These are phyloP conservation scores for Puma concolor DNA, from an alignment of 2,113 vertebrate genomes.

Conservation along the genomic window DNA sequence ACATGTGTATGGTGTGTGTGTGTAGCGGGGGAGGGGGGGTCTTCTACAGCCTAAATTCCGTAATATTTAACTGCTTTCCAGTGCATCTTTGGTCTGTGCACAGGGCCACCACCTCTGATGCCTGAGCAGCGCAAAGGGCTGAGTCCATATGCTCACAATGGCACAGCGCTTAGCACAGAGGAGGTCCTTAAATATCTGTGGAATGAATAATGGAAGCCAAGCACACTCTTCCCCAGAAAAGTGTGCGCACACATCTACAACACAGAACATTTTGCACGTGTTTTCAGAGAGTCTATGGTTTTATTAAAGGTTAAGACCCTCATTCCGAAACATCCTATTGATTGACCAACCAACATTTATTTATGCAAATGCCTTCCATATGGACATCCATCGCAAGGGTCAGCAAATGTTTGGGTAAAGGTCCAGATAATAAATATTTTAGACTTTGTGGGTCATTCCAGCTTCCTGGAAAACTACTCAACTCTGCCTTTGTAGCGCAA, in stretches of 20 bases:
- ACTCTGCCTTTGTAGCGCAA: neutral
- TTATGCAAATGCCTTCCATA: neutral
- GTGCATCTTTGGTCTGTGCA: neutral
- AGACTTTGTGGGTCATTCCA: neutral
- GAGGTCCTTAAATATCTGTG: neutral
- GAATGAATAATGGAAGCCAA: neutral
- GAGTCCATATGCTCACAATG: neutral
- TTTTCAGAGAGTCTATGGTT: neutral
- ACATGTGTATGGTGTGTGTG: neutral
- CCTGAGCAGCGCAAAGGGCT: neutral
- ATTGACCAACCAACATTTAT: neutral
- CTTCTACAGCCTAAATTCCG: neutral
- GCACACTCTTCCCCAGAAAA: rapidly evolving
- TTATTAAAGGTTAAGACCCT: neutral
- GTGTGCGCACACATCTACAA: neutral
- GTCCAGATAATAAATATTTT: neutral
- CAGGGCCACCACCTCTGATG: neutral
- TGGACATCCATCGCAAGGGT: neutral
- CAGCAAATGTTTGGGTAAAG: neutral
- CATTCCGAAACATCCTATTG: neutral
- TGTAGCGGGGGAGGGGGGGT: rapidly evolving
- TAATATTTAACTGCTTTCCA: neutral
- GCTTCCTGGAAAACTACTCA: neutral
- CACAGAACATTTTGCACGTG: neutral
- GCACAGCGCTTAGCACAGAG: neutral